Percentiles rank a stretch among this genome's conserved stretches.
Conservation (phyloP, 92 coral and sea anemone genomes). For the Meandrina meandrites region DNA sequence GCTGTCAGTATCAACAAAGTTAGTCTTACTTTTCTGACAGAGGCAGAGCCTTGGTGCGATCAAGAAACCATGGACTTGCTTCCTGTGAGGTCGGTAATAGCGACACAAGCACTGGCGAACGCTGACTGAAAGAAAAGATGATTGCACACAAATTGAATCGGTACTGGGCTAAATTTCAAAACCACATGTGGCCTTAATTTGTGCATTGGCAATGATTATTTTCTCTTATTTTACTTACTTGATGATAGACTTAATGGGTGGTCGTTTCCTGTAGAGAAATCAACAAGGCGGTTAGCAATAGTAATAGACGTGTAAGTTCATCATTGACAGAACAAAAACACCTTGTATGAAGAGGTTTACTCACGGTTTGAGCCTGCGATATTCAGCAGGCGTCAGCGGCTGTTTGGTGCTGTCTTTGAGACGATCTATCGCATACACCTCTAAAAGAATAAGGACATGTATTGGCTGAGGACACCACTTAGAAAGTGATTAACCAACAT, state of each 20-base stretch:
- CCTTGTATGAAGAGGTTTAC: constrained; percentile 2
- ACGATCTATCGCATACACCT: constrained; percentile 94
- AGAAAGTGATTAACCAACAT: neutral
- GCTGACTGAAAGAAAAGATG: constrained; percentile 71
- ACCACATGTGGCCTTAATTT: too few relatives aligned
- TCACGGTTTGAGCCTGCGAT: constrained; percentile 96
- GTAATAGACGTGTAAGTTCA: neutral
- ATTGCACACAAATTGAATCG: too few relatives aligned
- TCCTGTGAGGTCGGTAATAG: constrained; percentile 95
- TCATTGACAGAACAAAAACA: neutral
- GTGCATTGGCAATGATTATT: neutral
- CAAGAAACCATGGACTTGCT: constrained; percentile 86
- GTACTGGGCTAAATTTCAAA: too few relatives aligned
- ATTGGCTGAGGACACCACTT: neutral
- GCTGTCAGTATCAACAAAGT: neutral
- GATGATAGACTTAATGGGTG: constrained; percentile 90
- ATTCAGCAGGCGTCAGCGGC: constrained; percentile 94
- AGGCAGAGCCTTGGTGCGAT: constrained; percentile 89
- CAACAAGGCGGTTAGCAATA: neutral
- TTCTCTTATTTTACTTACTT: constrained; percentile 62
- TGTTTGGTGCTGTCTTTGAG: constrained; percentile 82
- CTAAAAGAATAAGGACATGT: constrained; percentile 33
- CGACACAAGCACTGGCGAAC: constrained; percentile 93
- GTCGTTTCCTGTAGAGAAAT: constrained; percentile 73
- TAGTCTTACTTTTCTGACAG: constrained; percentile 72